Evolutionary conservation across 2,113 vertebrate species (phyloP).

Genomic region (Trogon surrucura): DNA sequence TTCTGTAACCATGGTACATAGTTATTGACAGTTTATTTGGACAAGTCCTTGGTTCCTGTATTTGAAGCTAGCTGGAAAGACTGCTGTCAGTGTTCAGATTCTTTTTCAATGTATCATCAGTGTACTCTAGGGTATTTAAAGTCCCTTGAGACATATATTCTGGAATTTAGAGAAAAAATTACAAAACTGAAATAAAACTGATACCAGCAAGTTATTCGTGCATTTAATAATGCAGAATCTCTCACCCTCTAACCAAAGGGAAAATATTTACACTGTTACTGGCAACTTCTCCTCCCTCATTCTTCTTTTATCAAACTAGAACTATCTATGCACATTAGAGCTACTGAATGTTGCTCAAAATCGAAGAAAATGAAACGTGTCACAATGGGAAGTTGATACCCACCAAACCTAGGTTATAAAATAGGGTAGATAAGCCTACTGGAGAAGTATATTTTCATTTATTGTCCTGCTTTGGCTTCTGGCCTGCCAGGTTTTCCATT

Average conservation of each 20-base stretch:
- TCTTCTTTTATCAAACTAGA: not conserved
- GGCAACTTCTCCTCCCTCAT: not conserved
- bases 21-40: not conserved
- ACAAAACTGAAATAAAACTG: conserved; percentile 52
- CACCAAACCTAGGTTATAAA: not conserved
- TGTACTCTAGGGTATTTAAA: conserved; percentile 24
- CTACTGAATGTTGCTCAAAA: not conserved
- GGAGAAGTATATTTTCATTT: not conserved
- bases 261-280: not conserved
- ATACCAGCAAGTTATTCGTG: conserved; percentile 40
- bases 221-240: conserved; percentile 31
- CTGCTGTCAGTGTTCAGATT: conserved; percentile 39
- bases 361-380: not conserved
- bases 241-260: not conserved
- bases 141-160: conserved; percentile 42
- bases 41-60: not conserved
- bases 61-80: conserved; percentile 40
- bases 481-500: not conserved
- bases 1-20: not conserved
- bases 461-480: not conserved
- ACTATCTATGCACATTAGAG: not conserved
- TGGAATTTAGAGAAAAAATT: conserved; percentile 54
- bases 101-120: conserved; percentile 8
- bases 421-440: not conserved
- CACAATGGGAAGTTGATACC: not conserved